These are phyloP conservation scores for Delia radicum DNA, from an alignment of 1,140 invertebrate species.

Conservation along the genomic window DNA sequence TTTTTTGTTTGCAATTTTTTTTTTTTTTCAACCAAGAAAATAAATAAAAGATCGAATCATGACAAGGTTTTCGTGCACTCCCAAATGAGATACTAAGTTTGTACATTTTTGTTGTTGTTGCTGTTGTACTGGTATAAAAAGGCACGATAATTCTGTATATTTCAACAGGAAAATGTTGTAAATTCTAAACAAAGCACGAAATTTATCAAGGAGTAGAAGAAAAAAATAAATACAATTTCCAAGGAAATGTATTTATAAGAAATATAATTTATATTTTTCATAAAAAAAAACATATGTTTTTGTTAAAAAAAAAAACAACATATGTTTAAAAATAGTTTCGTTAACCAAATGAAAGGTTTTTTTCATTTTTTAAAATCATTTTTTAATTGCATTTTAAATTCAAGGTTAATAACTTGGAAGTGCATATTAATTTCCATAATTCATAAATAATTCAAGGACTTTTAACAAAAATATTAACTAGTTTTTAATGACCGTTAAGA, in stretches of 20 bases:
- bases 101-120: neutral
- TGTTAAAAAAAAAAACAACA: neutral
- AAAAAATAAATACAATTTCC: neutral
- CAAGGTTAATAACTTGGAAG: neutral
- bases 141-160: conserved; percentile 47
- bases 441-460: conserved; percentile 16
- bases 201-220: neutral
- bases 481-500: neutral
- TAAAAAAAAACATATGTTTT: neutral
- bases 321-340: neutral
- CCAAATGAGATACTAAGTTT: conserved; percentile 4
- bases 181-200: conserved; percentile 48
- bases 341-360: no score
- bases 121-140: conserved; percentile 29
- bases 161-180: conserved; percentile 47
- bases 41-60: conserved; percentile 49
- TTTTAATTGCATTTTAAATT: neutral
- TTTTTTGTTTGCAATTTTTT: neutral
- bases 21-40: conserved; percentile 22
- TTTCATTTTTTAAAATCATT: neutral
- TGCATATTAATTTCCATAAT: neutral
- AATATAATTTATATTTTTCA: neutral
- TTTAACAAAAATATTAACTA: neutral
- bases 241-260: neutral
- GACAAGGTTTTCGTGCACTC: conserved; percentile 41